A percentile compares a stretch with the other conserved stretches of the same genome.
Evolutionary conservation across 2,113 vertebrate species (phyloP).

Genomic region (Crocuta crocuta): DNA sequence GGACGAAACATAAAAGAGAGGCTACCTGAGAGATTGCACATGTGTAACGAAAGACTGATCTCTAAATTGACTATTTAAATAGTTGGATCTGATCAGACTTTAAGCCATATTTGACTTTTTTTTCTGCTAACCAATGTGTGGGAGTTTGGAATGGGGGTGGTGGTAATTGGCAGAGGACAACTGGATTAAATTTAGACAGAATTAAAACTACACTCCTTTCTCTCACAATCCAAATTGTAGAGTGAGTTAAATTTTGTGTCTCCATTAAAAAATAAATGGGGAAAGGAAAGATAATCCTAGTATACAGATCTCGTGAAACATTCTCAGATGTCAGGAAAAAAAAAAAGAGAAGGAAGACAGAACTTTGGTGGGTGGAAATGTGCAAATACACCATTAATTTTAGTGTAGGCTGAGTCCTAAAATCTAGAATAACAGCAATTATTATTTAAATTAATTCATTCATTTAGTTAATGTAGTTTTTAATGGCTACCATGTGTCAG

Average conservation of each 20-base stretch:
- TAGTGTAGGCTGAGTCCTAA: conserved; percentile 81
- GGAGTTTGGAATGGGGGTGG: conserved; percentile 31
- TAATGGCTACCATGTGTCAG: conserved; percentile 70
- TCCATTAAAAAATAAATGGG: conserved; percentile 74
- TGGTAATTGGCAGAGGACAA: conserved; percentile 25
- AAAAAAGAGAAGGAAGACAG: conserved; percentile 74
- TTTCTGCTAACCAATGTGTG: conserved; percentile 57
- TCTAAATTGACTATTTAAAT: conserved; percentile 36
- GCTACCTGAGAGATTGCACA: background rate
- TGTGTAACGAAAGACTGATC: background rate
- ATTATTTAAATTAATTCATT: conserved; percentile 84
- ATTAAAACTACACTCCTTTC: conserved; percentile 53
- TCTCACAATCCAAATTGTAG: conserved; percentile 48
- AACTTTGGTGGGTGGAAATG: conserved; percentile 81
- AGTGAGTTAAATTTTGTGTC: conserved; percentile 71
- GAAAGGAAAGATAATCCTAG: conserved; percentile 68
- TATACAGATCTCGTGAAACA: conserved; percentile 72
- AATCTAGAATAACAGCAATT: conserved; percentile 80
- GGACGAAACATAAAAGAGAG: background rate
- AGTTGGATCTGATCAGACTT: background rate
- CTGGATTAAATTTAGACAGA: conserved; percentile 69
- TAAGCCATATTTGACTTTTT: conserved; percentile 32
- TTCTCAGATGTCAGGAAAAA: conserved; percentile 76
- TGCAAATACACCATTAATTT: conserved; percentile 82
- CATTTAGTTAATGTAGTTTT: conserved; percentile 76